These are phyloP conservation scores for Phrixothrix hirtus DNA, from an alignment of 2,888 invertebrate genomes.

Conservation along the genomic window DNA sequence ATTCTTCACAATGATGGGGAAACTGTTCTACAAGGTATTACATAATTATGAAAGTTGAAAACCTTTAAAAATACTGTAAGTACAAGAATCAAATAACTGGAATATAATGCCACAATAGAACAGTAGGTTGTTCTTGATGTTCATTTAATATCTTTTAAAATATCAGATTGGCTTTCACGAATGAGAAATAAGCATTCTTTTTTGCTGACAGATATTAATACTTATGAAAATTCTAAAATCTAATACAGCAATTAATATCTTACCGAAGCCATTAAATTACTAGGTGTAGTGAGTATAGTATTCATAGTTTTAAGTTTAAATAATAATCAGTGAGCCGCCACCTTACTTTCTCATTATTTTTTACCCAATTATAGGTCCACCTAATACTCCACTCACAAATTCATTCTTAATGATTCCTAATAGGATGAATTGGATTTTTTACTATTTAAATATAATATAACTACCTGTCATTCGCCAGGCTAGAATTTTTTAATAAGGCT, in stretches of 20 bases:
- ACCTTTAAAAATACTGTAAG: conserved; percentile 6
- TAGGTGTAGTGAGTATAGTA: not conserved
- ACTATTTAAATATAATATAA: not conserved
- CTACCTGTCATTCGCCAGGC: not conserved
- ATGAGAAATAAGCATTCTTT: not conserved
- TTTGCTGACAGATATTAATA: not conserved
- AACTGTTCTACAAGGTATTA: conserved; percentile 4
- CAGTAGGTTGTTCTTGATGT: conserved; percentile 2
- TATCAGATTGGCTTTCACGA: conserved; percentile 4
- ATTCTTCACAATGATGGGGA: conserved; percentile 13
- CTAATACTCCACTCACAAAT: no score
- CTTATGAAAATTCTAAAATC: not conserved
- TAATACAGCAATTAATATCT: not conserved
- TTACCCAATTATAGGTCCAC: not conserved
- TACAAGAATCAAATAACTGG: conserved; percentile 1
- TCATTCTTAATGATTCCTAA: not conserved
- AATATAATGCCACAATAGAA: conserved; percentile 1
- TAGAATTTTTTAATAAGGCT: no score
- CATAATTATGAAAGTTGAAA: conserved; percentile 6
- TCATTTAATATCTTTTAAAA: conserved; percentile 4
- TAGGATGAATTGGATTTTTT: not conserved
- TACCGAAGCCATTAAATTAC: not conserved
- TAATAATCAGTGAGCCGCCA: not conserved
- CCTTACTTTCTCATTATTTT: not conserved
- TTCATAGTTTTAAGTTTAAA: not conserved